These are phyloP conservation scores for Ptychoptera albimana DNA, from an alignment of 2,888 invertebrate genomes.

Conservation along the genomic window DNA sequence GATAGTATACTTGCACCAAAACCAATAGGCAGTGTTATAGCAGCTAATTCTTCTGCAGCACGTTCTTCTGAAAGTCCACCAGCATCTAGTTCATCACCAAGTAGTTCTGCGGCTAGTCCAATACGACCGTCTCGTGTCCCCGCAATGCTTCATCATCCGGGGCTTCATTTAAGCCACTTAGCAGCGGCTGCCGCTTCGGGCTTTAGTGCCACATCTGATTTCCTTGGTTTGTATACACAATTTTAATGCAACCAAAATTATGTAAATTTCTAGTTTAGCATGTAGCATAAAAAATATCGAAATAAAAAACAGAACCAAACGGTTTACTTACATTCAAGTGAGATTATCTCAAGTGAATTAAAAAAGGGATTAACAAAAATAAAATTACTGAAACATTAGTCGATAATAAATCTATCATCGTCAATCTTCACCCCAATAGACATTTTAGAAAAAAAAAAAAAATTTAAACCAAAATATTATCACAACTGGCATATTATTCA, in stretches of 20 bases:
- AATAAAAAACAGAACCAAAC: too few species aligned
- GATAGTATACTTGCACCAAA: slow-evolving; percentile 71
- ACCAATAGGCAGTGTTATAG: slow-evolving; percentile 29
- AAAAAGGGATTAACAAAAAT: too few species aligned
- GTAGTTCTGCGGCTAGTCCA: slow-evolving; percentile 38
- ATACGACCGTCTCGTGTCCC: slow-evolving; percentile 28
- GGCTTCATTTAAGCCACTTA: slow-evolving; percentile 43
- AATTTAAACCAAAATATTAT: too few species aligned
- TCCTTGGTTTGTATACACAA: slow-evolving; percentile 62
- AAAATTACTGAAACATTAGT: too few species aligned
- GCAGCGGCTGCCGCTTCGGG: slow-evolving; percentile 42
- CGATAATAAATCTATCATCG: too few species aligned
- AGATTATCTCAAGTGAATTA: too few species aligned
- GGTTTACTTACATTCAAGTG: too few species aligned
- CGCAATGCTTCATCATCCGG: slow-evolving; percentile 35
- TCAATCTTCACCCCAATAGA: too few species aligned
- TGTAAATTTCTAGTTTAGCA: background rate
- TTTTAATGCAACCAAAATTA: too few species aligned
- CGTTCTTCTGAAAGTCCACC: slow-evolving; percentile 24
- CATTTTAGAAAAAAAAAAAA: too few species aligned
- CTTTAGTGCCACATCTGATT: slow-evolving; percentile 56
- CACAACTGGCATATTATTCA: too few species aligned
- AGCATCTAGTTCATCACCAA: slow-evolving; percentile 31
- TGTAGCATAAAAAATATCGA: too few species aligned
- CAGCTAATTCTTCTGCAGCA: background rate